Evolutionary conservation across 2,888 invertebrate species (phyloP).

Genomic region (Folsomia candida): DNA sequence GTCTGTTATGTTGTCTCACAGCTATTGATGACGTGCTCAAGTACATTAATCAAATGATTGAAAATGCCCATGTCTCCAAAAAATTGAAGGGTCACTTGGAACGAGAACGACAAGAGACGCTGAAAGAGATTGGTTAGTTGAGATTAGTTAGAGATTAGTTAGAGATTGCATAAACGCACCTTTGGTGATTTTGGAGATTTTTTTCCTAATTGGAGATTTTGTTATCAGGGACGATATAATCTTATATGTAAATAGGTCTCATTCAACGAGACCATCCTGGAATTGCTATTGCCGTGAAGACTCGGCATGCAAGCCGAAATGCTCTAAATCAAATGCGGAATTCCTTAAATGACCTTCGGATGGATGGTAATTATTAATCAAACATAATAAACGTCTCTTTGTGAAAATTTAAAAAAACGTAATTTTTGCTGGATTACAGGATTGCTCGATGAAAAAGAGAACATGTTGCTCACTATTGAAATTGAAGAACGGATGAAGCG

Average conservation of each 20-base stretch:
- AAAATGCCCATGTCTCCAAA: constrained; percentile 53
- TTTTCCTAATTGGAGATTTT: no score
- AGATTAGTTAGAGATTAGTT: constrained; percentile 4
- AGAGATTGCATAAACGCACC: no score
- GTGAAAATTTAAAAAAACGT: background rate
- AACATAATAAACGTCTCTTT: background rate
- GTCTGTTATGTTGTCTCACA: no score
- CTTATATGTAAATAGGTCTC: constrained; percentile 49
- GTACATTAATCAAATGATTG: constrained; percentile 59
- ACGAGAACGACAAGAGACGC: constrained; percentile 56
- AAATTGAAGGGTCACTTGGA: constrained; percentile 51
- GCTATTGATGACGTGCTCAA: constrained; percentile 63
- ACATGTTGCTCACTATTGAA: constrained; percentile 57
- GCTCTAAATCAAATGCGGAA: constrained; percentile 63
- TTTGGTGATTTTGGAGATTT: no score
- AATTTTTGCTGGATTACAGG: constrained; percentile 53
- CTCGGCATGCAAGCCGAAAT: constrained; percentile 63
- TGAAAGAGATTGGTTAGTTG: constrained; percentile 57
- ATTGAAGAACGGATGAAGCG: constrained; percentile 61
- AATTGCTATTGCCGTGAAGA: constrained; percentile 67
- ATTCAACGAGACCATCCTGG: constrained; percentile 62
- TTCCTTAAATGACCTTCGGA: constrained; percentile 60
- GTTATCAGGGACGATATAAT: no score
- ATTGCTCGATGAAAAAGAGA: constrained; percentile 63
- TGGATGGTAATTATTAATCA: no score